Evolutionary conservation across 1,140 invertebrate genomes (phyloP).

Genomic region (Drosophila arizonae): DNA sequence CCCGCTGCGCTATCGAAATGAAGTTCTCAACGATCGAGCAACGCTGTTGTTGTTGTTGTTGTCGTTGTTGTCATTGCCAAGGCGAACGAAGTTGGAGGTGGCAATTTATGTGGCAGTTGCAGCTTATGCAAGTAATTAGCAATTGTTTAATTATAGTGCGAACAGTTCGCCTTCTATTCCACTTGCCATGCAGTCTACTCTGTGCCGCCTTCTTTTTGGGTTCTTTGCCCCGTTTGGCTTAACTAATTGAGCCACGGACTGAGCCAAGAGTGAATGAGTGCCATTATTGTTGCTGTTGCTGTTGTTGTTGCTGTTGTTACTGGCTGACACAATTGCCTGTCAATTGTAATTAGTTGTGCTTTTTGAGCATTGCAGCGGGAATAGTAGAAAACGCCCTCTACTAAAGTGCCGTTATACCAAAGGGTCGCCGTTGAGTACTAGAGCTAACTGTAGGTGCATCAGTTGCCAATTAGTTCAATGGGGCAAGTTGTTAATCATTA

Average conservation of each 20-base stretch:
- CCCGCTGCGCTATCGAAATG: slow-evolving; percentile 69
- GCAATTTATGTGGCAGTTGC: slow-evolving; percentile 54
- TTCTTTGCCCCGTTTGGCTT: slow-evolving; percentile 55
- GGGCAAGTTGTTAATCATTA: too few species aligned
- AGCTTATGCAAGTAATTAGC: slow-evolving; percentile 59
- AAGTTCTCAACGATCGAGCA: slow-evolving; percentile 64
- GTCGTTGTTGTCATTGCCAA: slow-evolving; percentile 40
- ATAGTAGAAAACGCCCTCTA: not conserved
- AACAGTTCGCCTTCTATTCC: slow-evolving; percentile 57
- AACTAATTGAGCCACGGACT: slow-evolving; percentile 72
- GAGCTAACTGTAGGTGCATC: not conserved
- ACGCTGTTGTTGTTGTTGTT: not conserved
- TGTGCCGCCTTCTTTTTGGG: slow-evolving; percentile 42
- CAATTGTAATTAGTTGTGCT: slow-evolving; percentile 82
- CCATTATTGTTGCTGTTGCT: not conserved
- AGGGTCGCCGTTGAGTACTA: not conserved
- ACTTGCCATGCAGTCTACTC: not conserved
- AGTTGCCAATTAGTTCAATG: too few species aligned
- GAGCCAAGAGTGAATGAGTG: slow-evolving; percentile 12
- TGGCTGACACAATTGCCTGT: slow-evolving; percentile 75
- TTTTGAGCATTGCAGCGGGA: slow-evolving; percentile 54
- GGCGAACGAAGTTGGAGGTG: slow-evolving; percentile 40
- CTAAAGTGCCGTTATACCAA: slow-evolving; percentile 48
- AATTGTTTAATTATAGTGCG: slow-evolving; percentile 77
- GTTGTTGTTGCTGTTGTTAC: not conserved